Evolutionary conservation across 2,113 vertebrate genomes (phyloP).

Genomic region (Pithys albifrons): DNA sequence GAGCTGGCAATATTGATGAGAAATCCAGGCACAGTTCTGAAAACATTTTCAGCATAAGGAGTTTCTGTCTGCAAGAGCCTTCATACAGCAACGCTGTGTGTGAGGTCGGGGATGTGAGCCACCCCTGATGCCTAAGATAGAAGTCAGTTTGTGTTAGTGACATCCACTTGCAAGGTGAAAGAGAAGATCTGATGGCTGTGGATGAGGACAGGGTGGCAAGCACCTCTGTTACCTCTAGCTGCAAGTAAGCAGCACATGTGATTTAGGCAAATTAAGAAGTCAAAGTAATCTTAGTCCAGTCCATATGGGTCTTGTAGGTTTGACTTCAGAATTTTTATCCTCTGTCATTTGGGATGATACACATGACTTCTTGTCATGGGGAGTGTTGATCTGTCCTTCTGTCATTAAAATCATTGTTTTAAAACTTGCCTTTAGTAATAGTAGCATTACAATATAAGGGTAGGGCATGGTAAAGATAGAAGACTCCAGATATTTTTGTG

Average conservation of each 20-base stretch:
- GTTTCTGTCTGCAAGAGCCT: background rate
- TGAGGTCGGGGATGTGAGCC: background rate
- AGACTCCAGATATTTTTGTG: fast-evolving
- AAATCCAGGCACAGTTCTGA: background rate
- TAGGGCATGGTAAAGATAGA: background rate
- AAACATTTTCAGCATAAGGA: background rate
- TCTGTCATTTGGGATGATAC: background rate
- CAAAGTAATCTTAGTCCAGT: background rate
- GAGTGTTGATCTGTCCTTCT: background rate
- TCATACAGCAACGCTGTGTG: background rate
- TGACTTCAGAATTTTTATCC: background rate
- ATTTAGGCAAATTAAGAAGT: background rate
- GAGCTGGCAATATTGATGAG: background rate
- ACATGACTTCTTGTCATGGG: background rate
- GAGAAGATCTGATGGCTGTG: background rate
- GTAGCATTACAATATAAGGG: background rate
- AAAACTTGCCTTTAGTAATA: background rate
- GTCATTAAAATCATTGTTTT: background rate
- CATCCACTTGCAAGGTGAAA: background rate
- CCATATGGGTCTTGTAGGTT: background rate
- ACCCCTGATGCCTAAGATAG: background rate
- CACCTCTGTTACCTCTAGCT: background rate
- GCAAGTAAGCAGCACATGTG: fast-evolving
- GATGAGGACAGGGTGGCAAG: background rate
- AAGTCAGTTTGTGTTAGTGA: background rate